These are phyloP conservation scores for Magallana nippona DNA, from an alignment of 2,888 invertebrate species.

Conservation along the genomic window DNA sequence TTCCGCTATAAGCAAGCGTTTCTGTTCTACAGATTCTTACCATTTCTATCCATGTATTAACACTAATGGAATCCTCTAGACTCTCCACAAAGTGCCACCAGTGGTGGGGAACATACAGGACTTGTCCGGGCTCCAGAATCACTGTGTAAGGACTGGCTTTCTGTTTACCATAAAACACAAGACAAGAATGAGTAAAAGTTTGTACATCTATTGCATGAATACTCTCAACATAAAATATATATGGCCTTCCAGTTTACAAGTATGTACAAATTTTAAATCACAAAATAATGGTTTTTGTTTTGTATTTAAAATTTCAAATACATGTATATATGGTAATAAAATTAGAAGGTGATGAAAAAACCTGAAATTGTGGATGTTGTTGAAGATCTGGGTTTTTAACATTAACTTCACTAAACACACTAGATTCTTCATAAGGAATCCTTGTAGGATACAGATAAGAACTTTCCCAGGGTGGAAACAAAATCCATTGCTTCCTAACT, in stretches of 20 bases:
- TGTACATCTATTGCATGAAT: too few species aligned
- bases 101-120: slow-evolving; percentile 91
- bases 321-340: too few species aligned
- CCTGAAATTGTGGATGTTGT: slow-evolving; percentile 71
- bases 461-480: slow-evolving; percentile 90
- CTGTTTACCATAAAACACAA: too few species aligned
- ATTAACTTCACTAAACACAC: slow-evolving; percentile 85
- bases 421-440: slow-evolving; percentile 97
- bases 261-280: too few species aligned
- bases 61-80: slow-evolving; percentile 82
- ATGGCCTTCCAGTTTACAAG: too few species aligned
- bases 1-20: background rate
- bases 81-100: slow-evolving; percentile 99
- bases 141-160: slow-evolving; percentile 81
- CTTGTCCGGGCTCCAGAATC: slow-evolving; percentile 90
- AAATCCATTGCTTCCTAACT: slow-evolving; percentile 92
- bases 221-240: too few species aligned
- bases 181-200: too few species aligned
- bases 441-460: slow-evolving; percentile 87
- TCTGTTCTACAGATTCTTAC: slow-evolving; percentile 1
- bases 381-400: slow-evolving; percentile 81
- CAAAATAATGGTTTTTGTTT: too few species aligned
- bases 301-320: too few species aligned
- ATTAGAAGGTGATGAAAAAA: slow-evolving; percentile 51
- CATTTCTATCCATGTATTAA: slow-evolving; percentile 87